Evolutionary conservation across 2,888 invertebrate species (phyloP).

Genomic region (Harpalus rubripes): DNA sequence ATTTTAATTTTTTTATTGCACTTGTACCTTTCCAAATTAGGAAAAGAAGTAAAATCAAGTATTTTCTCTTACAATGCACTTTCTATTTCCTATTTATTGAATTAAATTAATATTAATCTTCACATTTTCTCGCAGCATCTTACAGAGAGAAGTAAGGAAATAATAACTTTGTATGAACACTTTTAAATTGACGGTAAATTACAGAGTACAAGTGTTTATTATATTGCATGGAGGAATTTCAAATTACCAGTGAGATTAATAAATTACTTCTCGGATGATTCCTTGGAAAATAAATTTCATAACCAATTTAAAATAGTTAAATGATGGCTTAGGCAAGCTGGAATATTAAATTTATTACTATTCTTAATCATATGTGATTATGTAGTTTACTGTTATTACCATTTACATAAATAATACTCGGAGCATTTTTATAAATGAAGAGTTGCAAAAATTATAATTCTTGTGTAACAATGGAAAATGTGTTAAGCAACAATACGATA

Average conservation of each 20-base stretch:
- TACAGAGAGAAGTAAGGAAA: slow-evolving; percentile 32
- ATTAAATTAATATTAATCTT: slow-evolving; percentile 51
- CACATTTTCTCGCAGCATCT: slow-evolving; percentile 51
- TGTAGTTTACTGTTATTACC: slow-evolving; percentile 40
- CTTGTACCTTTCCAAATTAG: not conserved
- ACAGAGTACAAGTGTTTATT: slow-evolving; percentile 52
- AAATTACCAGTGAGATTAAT: slow-evolving; percentile 40
- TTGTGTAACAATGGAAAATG: not conserved
- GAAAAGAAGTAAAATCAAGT: slow-evolving; percentile 3
- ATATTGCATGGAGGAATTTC: slow-evolving; percentile 40
- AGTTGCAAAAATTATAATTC: not conserved
- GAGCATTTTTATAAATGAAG: slow-evolving; percentile 9
- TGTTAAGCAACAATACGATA: not conserved
- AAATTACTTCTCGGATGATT: slow-evolving; percentile 48
- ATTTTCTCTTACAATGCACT: slow-evolving; percentile 51
- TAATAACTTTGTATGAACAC: slow-evolving; percentile 36
- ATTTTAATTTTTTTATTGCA: not conserved
- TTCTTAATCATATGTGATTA: slow-evolving; percentile 48
- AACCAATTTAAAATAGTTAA: slow-evolving; percentile 45
- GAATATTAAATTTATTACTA: slow-evolving; percentile 49
- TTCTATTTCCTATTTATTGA: slow-evolving; percentile 58
- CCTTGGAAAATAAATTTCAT: slow-evolving; percentile 50
- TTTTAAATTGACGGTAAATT: slow-evolving; percentile 41
- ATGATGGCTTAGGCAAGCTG: slow-evolving; percentile 30
- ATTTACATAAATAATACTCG: slow-evolving; percentile 35